Conservation (phyloP, 1,140 invertebrate species). For the Babylonia areolata region DNA sequence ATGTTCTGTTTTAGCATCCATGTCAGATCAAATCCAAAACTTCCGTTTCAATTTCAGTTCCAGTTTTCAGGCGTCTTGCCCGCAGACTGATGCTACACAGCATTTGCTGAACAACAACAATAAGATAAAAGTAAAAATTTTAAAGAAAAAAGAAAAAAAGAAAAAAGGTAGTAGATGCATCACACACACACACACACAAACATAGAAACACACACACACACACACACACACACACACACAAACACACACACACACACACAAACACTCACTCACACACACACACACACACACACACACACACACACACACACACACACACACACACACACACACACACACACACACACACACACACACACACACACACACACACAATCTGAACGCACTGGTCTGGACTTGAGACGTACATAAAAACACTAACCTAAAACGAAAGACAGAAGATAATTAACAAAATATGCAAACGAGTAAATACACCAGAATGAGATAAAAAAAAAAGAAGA, state of each 20-base stretch:
- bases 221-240: neutral
- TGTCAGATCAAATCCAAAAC: no score
- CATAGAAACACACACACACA: neutral
- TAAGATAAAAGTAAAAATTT: no score
- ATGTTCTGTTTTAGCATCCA: no score
- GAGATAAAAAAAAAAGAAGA: no score
- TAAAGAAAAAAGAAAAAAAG: no score
- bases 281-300: neutral
- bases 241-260: neutral
- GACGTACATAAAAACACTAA: neutral
- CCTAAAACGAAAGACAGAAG: no score
- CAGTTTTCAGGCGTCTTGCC: no score
- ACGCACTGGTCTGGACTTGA: neutral
- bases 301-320: conserved; percentile 1
- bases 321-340: conserved; percentile 9
- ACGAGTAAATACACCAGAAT: neutral
- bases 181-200: neutral
- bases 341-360: conserved; percentile 12
- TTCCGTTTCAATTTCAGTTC: no score
- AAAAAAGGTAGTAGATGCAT: no score
- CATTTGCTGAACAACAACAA: no score
- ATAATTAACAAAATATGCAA: no score
- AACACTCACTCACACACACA: conserved; percentile 7
- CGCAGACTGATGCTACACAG: no score
- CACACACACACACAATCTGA: conserved; percentile 1